A percentile compares a stretch with the other conserved stretches of the same genome.
phyloP scores from a whole-genome alignment of 2,888 invertebrate genomes.

The Standfussiana lucernea region DNA sequence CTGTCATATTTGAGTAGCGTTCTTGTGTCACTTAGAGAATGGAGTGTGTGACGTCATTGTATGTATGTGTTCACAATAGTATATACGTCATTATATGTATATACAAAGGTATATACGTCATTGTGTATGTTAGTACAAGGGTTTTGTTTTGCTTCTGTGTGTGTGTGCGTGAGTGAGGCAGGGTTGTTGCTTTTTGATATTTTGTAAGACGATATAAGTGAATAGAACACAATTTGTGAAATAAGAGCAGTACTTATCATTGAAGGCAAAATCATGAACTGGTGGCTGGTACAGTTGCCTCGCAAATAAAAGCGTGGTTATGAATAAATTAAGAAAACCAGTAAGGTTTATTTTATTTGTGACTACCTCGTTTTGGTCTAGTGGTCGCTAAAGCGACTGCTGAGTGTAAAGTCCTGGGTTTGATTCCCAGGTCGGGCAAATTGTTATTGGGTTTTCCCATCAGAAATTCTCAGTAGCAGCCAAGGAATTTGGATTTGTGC shows the following conservation, averaged over 20 bases:
- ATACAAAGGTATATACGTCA: neutral
- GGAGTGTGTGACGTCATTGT: constrained; percentile 43
- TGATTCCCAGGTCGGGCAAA: too few relatives aligned
- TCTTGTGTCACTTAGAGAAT: constrained; percentile 41
- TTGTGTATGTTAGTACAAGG: constrained; percentile 33
- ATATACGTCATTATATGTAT: neutral
- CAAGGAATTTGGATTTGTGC: too few relatives aligned
- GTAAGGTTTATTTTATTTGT: neutral
- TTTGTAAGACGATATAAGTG: neutral
- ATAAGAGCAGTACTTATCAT: neutral
- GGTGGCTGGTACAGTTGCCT: too few relatives aligned
- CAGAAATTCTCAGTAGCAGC: too few relatives aligned
- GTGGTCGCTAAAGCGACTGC: too few relatives aligned
- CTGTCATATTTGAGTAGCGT: constrained; percentile 61
- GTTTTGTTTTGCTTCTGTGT: constrained; percentile 32
- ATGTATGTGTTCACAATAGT: neutral
- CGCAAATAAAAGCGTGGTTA: neutral
- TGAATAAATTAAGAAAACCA: neutral
- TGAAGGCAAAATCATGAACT: too few relatives aligned
- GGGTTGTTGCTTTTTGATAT: constrained; percentile 26
- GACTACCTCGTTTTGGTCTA: too few relatives aligned
- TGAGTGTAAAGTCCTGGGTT: too few relatives aligned
- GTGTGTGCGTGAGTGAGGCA: neutral
- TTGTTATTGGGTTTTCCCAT: too few relatives aligned
- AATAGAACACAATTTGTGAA: neutral